Evolutionary conservation across 2,888 invertebrate genomes (phyloP), one percentile per base, ranked within the genome.

Genomic region (Drosophila pseudotalamancana): DNA sequence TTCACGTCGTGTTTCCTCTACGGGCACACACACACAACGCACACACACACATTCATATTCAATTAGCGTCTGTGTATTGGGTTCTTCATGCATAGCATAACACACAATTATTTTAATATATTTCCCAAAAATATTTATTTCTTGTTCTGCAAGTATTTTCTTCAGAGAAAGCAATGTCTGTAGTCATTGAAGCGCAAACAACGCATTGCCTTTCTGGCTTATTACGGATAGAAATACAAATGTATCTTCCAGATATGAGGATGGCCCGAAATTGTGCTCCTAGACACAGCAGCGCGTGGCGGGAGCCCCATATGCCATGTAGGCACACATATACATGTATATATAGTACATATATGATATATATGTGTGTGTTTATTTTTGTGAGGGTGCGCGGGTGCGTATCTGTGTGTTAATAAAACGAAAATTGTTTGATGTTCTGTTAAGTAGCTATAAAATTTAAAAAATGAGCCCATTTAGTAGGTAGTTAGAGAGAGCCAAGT

Each of bases 401-500:
- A 55, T 45, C 62, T 55, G 56, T 23, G 54, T 74, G 73, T 86
- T 80, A 86, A 80, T 80, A 80, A 80, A 83, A 80, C 56, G 74
- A 84, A 84, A 86, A 81, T 81, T 81, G 87, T 81, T 87, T 81
- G 87, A 81, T 81, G 81, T 83, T 77, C 87, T 81, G 81, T 80
- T 87, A 81, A 81, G 87, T 81, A 81, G 84, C 81, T 71, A 81
- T 81, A 81, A 81, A 81, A 86, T 87, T 77, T 86, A 84, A 81
- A 77, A 81, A 80, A 81, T 77, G 81, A 74, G 74, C 68, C 71
- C 81, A 81, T 86, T 81, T 80, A 77, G 77, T 83, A 83, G 77
- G 84, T 86, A 74, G 81, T 86, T 80, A 72, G 65, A 56, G 59
- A 45, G 56, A 39, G 49, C 56, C 46, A 57, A 71, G 68, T 55